Base-by-base conservation (phyloP, 2,113 vertebrate species). In the Herpailurus yagouaroundi region DNA sequence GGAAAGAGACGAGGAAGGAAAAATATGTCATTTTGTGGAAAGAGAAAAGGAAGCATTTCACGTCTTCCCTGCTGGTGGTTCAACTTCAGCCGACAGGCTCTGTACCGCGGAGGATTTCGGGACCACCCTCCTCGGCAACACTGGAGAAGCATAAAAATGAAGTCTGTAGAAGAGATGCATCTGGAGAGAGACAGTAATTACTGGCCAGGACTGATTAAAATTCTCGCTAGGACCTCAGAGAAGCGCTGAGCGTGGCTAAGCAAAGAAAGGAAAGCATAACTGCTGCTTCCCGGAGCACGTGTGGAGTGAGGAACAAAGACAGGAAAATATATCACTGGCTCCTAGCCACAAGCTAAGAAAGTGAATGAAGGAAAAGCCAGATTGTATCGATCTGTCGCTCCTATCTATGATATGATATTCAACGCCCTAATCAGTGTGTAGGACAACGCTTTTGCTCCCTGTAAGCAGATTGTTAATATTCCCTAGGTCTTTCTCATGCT, bases 311-410 rank as follows among this genome's bases (percentile, higher is more conserved):
- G 89, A 97, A 97, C 89, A 97, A 97, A 98, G 91, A 97, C 71
- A 92, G 86, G 82, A 92, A 96, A 97, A 97, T 92, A 83, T 48
- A 94, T 87, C 94, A 55, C 92, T 97, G 96, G 94, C 87, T 87
- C 90, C 93, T 57, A 68, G 92, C 97, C 94, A 96, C 19, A 38
- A 94, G 50, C 92, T 87, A 57, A 95, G 88, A 96, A 96, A 89
- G 41, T 68, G 92, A 96, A 87, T 71, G 87, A 95, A 96, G 94
- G 64, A 76, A 83, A 92, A 92, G 92, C 94, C 97, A 98, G 95
- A 94, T 97, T 97, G 87, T 89, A 96, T 95, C n/a, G 93, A 97
- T 96, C 94, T 96, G 96, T 90, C 10, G 1, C 80, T 97, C 68
- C 64, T 90, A n/a, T 96, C 89, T 79, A 41, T 41, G 92, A 94